phyloP scores from a whole-genome alignment of 2,888 invertebrate species.

The Drosophila buzzatii region DNA sequence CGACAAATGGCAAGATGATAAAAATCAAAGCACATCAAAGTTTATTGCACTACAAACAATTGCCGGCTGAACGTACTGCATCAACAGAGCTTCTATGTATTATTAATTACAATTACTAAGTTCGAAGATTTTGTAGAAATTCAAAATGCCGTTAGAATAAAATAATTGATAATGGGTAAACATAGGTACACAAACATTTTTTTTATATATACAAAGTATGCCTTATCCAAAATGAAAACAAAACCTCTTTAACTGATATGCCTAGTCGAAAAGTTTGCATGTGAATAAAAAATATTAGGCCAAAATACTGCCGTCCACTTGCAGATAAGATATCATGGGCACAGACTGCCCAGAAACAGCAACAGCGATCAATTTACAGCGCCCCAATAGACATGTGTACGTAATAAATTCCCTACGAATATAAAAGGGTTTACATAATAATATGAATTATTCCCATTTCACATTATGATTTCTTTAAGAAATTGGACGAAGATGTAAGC shows the following conservation, averaged over 20 bases:
- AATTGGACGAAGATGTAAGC: not conserved
- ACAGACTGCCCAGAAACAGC: slow-evolving; percentile 14
- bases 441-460: not conserved
- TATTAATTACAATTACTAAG: not conserved
- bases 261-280: slow-evolving; percentile 17
- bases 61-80: not conserved
- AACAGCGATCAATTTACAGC: slow-evolving; percentile 9
- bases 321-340: slow-evolving; percentile 47
- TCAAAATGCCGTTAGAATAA: not conserved
- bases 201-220: not conserved
- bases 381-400: not conserved
- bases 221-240: slow-evolving; percentile 21
- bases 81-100: not conserved
- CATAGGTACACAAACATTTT: not conserved
- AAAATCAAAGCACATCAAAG: slow-evolving; percentile 65
- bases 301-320: slow-evolving; percentile 21
- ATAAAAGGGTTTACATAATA: slow-evolving; percentile 1
- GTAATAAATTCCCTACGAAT: not conserved
- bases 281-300: slow-evolving; percentile 37
- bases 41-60: slow-evolving; percentile 57
- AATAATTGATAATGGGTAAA: not conserved
- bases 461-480: not conserved
- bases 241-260: slow-evolving; percentile 24
- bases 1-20: slow-evolving; percentile 38
- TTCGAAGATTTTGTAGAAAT: no score